Evolutionary conservation across 1,140 invertebrate genomes (phyloP).

Genomic region (Halyomorpha halys): DNA sequence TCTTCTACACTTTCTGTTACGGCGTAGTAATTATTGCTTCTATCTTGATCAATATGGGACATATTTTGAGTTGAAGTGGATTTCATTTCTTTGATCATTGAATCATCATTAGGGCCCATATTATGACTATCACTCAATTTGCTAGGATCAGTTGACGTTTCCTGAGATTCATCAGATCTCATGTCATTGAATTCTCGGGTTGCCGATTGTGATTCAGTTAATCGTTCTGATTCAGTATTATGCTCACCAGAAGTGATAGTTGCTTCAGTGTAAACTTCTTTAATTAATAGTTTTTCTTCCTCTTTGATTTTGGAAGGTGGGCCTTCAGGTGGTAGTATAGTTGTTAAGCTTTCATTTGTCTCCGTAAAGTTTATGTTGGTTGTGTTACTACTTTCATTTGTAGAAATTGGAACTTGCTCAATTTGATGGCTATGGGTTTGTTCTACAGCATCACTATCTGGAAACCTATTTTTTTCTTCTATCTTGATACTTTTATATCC

Average conservation of each 20-base stretch:
- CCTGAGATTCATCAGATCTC: too few species aligned
- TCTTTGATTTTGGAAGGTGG: background rate
- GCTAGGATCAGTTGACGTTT: too few species aligned
- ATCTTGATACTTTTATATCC: slow-evolving; percentile 1
- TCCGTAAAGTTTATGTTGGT: background rate
- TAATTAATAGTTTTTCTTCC: background rate
- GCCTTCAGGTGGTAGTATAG: background rate
- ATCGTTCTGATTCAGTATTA: background rate
- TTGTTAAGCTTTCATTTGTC: background rate
- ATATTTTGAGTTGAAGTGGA: too few species aligned
- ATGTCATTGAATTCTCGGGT: too few species aligned
- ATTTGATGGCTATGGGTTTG: background rate
- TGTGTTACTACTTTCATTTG: background rate
- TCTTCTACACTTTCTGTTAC: background rate
- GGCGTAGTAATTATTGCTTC: background rate
- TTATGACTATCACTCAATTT: too few species aligned
- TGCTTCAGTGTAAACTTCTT: background rate
- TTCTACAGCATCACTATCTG: slow-evolving; percentile 14
- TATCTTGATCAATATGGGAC: background rate
- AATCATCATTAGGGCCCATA: too few species aligned
- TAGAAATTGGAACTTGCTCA: too few species aligned
- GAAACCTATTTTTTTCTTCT: background rate
- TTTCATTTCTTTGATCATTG: too few species aligned
- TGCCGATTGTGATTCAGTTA: too few species aligned
- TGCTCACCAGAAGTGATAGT: background rate